Percentiles rank a stretch among this genome's conserved stretches.
Conservation (phyloP, 2,888 invertebrate species). For the Seira ritae region DNA sequence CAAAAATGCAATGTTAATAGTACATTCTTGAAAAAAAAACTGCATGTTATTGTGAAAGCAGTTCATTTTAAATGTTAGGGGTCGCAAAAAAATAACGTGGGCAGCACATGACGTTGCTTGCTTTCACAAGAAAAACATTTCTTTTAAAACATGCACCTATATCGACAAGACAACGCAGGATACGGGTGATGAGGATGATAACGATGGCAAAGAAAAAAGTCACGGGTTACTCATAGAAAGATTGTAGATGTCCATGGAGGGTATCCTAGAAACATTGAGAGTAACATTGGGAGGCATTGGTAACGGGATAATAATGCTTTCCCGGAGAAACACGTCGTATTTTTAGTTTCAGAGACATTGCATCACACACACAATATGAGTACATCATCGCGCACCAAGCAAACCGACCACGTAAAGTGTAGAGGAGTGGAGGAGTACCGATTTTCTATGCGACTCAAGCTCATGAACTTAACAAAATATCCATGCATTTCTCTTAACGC, state of each 20-base stretch:
- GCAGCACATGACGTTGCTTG: conserved; percentile 44
- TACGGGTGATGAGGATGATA: neutral
- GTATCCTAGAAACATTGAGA: neutral
- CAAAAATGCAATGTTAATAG: neutral
- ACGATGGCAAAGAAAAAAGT: neutral
- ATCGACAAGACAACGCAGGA: neutral
- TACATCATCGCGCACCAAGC: no score
- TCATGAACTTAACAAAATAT: no score
- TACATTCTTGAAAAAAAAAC: neutral
- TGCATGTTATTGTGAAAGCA: neutral
- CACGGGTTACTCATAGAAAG: neutral
- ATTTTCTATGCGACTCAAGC: no score
- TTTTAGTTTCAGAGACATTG: no score
- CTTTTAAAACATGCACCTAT: neutral
- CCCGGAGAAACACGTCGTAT: no score
- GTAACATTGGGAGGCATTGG: conserved; percentile 5
- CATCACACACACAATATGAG: no score
- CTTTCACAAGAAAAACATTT: conserved; percentile 7
- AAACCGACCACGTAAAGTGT: no score
- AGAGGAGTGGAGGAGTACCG: no score
- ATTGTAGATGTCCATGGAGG: neutral
- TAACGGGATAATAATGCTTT: neutral
- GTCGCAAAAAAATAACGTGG: conserved; percentile 45
- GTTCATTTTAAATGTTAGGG: conserved; percentile 31
- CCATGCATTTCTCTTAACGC: no score